Evolutionary conservation across 2,888 invertebrate species (phyloP), one percentile per base, ranked within the genome.

Genomic region (Scaeva pyrastri): DNA sequence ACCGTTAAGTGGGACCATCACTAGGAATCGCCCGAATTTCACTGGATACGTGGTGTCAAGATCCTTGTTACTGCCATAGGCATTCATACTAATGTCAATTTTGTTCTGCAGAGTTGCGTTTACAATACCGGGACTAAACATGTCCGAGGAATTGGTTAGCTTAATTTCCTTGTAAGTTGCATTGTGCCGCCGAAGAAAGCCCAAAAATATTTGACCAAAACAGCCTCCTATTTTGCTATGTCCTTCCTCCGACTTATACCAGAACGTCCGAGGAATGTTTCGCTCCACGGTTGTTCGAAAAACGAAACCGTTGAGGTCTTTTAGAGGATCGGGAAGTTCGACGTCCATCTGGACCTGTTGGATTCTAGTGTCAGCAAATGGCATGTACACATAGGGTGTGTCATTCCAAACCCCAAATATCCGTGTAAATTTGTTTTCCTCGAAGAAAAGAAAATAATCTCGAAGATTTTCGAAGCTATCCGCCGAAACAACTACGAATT

Each of bases 61-160:
- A 23, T 11, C 58, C 19, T 21, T 10, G 0, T 7, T 2, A 0
- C 7, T 1, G 11, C 21, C 26, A 23, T 66, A 75, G 3, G 39
- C 10, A 55, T 79, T 84, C 74, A 79, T 79, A n/a, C 79, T 84
- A 5, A 84, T 71, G 58, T 84, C 84, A 41, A 84, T 64, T 5
- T 36, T 41, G 12, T 39, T 64, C 3, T 74, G 16, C 0, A 52
- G 0, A 2, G 71, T 84, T 50, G 70, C 79, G 43, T 74, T 23
- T 0, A 70, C 1, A 1, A 79, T 19, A 19, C n/a, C 48, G 0
- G 70, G 70, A 0, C 52, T 66, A 14, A 16, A 43, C 1, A 79
- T 43, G 0, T 64, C 11, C 0, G 70, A 36, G 2, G 43, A 71
- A 23, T 84, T 79, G 36, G 26, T 56, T n/a, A 84, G 16, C 6